These are phyloP conservation scores for Lasioglossum oenotherae DNA, from an alignment of 2,888 invertebrate genomes.

Conservation along the genomic window DNA sequence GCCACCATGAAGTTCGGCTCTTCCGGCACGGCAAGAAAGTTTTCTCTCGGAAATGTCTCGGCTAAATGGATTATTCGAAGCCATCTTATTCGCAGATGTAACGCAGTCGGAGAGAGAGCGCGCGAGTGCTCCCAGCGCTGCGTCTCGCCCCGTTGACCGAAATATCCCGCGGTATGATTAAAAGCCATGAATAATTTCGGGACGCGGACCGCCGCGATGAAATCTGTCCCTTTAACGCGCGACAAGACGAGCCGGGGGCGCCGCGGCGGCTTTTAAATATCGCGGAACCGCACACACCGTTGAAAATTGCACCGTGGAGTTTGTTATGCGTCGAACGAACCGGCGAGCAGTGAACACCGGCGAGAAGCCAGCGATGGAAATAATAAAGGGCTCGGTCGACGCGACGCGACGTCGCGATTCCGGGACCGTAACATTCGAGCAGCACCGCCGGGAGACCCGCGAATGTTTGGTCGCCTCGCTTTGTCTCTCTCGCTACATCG, in stretches of 20 bases:
- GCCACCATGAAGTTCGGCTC: not conserved
- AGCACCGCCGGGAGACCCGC: not conserved
- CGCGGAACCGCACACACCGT: not conserved
- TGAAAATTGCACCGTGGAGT: not conserved
- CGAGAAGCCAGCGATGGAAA: not conserved
- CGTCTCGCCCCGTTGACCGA: not conserved
- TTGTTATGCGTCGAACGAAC: conserved; percentile 15
- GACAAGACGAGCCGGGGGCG: not conserved
- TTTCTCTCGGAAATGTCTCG: not conserved
- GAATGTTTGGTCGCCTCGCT: not conserved
- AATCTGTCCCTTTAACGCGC: not conserved
- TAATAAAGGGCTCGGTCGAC: conserved; percentile 10
- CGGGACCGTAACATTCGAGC: conserved; percentile 9
- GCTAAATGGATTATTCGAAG: not conserved
- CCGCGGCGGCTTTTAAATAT: conserved; percentile 9
- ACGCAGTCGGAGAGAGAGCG: not conserved
- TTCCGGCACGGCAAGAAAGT: not conserved
- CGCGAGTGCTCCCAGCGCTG: not conserved
- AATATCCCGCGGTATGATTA: not conserved
- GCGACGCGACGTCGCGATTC: not conserved
- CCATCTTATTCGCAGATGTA: not conserved
- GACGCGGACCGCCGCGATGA: not conserved
- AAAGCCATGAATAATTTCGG: conserved; percentile 10
- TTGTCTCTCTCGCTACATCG: not conserved
- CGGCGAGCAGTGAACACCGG: not conserved